Base-by-base conservation (phyloP, 2,888 invertebrate genomes). In the Falcaria lacertinaria region DNA sequence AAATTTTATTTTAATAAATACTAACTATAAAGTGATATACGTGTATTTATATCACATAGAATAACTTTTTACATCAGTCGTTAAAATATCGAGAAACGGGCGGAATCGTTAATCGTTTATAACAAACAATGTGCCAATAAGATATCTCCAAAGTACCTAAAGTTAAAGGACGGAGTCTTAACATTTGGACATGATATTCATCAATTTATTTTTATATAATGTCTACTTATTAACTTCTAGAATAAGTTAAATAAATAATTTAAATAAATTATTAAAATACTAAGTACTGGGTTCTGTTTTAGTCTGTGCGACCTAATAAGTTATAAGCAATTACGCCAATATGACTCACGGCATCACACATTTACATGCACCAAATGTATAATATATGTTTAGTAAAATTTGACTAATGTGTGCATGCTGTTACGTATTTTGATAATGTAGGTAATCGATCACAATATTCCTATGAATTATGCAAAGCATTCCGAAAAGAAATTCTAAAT, bases 161-260 rank as follows among this genome's bases (percentile, higher is more conserved):
- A 57, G 41, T 55, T 50, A 50, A 48, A 60, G 60, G 63, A 64
- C 62, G 65, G 62, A 60, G 48, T 50, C 45, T 34, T 54, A 54
- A 56, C 45, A 57, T 49, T 55, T 55, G 60, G 58, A 54, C 48
- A 57, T 54, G 57, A 52, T 53, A 60, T 63, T 60, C 57, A 50
- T 54, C 28, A 28, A n/a, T 54, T 60, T 53, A 62, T 64, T 60
- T 58, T 60, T 70, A 69, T 60, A 63, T 57, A 69, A 68, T 63
- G 59, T 69, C 78, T 84, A 79, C 70, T 71, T 73, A 69, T 76
- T 78, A 75, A 69, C 58, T 74, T 77, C 84, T 86, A 81, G 60
- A 87, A 89, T 88, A 88, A 89, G 80, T 88, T 86, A 86, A 88
- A 86, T 83, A 83, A 84, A 82, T 87, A 85, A 86, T 81, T 79